phyloP scores from a whole-genome alignment of 1,140 invertebrate species.

The Aphidius gifuensis region DNA sequence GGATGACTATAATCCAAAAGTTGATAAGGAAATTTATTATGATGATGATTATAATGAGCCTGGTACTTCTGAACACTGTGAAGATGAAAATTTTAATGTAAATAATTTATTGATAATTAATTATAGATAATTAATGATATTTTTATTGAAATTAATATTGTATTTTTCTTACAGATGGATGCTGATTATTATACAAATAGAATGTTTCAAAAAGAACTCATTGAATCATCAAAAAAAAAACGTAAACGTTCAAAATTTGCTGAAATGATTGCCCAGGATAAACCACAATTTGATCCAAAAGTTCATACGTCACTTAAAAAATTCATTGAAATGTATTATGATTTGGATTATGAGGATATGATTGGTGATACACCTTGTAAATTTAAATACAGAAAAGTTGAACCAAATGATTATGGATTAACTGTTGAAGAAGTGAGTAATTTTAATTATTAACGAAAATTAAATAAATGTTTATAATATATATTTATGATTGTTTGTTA shows the following conservation, averaged over 20 bases:
- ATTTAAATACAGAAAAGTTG: conserved; percentile 89
- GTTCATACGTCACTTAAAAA: conserved; percentile 72
- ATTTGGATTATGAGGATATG: conserved; percentile 92
- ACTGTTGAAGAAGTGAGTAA: conserved; percentile 76
- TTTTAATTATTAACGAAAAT: neutral
- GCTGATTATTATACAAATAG: conserved; percentile 74
- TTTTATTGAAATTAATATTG: neutral
- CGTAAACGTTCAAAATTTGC: conserved; percentile 68
- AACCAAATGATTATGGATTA: conserved; percentile 90
- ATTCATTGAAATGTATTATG: conserved; percentile 93
- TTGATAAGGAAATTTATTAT: conserved; percentile 36
- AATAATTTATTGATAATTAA: conserved; percentile 29
- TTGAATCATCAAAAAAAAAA: conserved; percentile 60
- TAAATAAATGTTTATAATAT: neutral
- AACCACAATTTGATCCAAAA: conserved; percentile 80
- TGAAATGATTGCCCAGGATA: conserved; percentile 66
- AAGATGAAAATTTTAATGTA: conserved; percentile 80
- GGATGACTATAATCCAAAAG: conserved; percentile 64
- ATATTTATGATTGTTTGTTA: neutral
- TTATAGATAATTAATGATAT: neutral
- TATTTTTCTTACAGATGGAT: conserved; percentile 69
- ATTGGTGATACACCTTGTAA: conserved; percentile 86
- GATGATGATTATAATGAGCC: conserved; percentile 38
- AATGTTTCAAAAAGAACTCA: conserved; percentile 58
- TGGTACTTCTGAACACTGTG: conserved; percentile 58